Percentiles rank a stretch among this genome's conserved stretches.
Conservation (phyloP, 1,140 invertebrate species). For the Triops longicaudatus region DNA sequence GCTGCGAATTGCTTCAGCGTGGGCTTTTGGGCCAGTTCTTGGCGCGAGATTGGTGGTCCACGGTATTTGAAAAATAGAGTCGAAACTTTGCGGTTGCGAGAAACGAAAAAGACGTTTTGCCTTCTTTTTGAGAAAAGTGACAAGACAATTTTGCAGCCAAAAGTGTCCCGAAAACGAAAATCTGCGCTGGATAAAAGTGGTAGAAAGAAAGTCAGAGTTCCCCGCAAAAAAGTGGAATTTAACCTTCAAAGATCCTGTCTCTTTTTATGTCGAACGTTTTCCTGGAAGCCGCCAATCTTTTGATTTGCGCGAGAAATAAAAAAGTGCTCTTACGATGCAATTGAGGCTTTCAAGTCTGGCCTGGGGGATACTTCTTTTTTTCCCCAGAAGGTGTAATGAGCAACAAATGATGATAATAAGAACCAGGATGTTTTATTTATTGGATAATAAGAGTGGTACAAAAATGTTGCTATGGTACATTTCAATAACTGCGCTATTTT, state of each 20-base stretch:
- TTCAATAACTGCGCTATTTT: background rate
- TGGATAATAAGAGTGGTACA: conserved; percentile 7
- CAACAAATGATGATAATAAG: background rate
- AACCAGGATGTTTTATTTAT: conserved; percentile 6
- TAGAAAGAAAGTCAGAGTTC: background rate
- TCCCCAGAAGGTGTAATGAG: background rate
- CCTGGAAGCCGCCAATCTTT: no score
- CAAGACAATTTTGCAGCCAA: background rate
- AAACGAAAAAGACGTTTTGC: background rate
- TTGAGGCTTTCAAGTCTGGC: no score
- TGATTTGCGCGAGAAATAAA: no score
- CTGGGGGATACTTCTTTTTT: no score
- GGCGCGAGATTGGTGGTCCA: background rate
- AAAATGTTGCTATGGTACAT: background rate
- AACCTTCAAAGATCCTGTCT: no score
- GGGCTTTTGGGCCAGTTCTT: background rate
- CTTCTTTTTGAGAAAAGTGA: background rate
- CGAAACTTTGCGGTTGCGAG: background rate
- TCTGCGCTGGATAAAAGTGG: no score
- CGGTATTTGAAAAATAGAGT: background rate
- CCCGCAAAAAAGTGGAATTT: background rate
- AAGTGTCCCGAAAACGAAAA: no score
- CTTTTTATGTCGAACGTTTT: no score
- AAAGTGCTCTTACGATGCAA: no score
- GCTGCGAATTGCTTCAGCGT: background rate